These are phyloP conservation scores for Semotilus atromaculatus DNA, from an alignment of 2,797 vertebrate species.

Conservation along the genomic window DNA sequence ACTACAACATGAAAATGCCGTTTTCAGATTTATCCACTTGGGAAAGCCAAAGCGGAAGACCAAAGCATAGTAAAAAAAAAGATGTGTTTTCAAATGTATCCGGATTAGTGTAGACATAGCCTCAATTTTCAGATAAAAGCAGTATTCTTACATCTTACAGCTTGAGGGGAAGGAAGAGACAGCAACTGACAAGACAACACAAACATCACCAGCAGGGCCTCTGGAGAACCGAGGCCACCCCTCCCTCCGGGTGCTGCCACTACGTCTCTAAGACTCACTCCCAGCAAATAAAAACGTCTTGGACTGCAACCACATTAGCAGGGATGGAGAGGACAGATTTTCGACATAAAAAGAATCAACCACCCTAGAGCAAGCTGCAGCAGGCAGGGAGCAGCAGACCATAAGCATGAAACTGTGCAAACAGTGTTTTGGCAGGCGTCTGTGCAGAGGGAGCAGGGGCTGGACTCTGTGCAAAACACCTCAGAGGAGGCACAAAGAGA, in stretches of 20 bases:
- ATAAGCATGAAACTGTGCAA: conserved; percentile 54
- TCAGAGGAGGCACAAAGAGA: conserved; percentile 28
- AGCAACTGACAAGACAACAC: conserved; percentile 28
- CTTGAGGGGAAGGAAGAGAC: conserved; percentile 37
- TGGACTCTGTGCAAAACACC: conserved; percentile 58
- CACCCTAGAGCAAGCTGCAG: conserved; percentile 52
- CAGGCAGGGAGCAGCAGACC: conserved; percentile 38
- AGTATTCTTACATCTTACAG: conserved; percentile 36
- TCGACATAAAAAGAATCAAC: conserved; percentile 56
- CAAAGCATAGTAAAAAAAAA: background rate
- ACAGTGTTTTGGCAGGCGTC: conserved; percentile 53
- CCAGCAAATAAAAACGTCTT: conserved; percentile 71
- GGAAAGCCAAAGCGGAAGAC: background rate
- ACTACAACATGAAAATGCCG: background rate
- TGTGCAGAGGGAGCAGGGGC: conserved; percentile 44
- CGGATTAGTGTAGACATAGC: background rate
- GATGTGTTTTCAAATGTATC: background rate
- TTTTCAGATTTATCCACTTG: background rate
- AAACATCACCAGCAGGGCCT: conserved; percentile 43
- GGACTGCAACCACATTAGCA: conserved; percentile 68
- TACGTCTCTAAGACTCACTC: conserved; percentile 62
- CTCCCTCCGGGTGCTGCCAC: conserved; percentile 51
- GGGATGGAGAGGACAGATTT: conserved; percentile 63
- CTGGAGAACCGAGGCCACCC: conserved; percentile 33
- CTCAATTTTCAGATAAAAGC: conserved; percentile 25